A percentile compares a stretch with the other conserved stretches of the same genome.
Conservation (phyloP, 2,113 vertebrate species). For the Salvator merianae region DNA sequence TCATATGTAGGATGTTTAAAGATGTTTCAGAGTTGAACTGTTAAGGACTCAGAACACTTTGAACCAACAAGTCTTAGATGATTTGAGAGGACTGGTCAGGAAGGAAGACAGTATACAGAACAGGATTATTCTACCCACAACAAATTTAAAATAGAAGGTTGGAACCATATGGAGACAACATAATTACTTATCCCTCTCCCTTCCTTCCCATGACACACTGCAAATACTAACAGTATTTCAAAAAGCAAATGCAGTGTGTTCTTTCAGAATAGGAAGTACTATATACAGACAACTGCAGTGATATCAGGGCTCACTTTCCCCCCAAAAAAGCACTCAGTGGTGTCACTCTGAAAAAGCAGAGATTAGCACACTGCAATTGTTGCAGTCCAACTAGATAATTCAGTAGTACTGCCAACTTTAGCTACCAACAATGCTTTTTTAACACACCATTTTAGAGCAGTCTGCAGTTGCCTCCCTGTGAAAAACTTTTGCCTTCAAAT, state of each 20-base stretch:
- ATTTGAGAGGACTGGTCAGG: too few species aligned
- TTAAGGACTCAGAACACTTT: neutral
- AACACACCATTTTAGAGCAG: neutral
- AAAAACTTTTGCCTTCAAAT: neutral
- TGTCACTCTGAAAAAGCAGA: neutral
- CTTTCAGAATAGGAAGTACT: slow-evolving; percentile 28
- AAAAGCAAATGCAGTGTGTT: neutral
- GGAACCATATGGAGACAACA: neutral
- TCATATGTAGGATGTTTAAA: neutral
- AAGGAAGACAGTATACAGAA: neutral
- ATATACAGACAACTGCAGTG: neutral
- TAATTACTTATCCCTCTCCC: neutral
- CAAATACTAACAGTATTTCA: neutral
- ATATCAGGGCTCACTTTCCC: neutral
- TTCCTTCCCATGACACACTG: neutral
- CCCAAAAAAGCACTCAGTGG: neutral
- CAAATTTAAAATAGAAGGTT: slow-evolving; percentile 4
- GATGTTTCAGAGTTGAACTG: neutral
- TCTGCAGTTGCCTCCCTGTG: neutral
- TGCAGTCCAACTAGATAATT: neutral
- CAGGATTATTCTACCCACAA: neutral
- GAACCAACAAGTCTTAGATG: neutral
- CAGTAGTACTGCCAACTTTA: neutral
- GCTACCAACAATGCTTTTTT: neutral
- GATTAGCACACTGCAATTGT: neutral